phyloP scores from a whole-genome alignment of 1,140 invertebrate genomes.

The Ceratina calcarata region DNA sequence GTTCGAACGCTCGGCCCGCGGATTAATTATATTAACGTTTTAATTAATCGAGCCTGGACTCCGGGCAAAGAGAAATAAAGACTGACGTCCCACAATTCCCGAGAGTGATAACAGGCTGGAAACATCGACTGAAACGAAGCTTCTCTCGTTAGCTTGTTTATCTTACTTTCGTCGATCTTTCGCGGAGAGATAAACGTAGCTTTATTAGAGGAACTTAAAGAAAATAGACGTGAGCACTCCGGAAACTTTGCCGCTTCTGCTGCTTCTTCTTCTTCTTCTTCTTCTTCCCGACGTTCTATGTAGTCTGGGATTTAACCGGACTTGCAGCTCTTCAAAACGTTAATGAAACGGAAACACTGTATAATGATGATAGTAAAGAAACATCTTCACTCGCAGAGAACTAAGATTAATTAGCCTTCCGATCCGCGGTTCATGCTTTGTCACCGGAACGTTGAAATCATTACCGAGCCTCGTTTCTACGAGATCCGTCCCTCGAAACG shows the following conservation, averaged over 20 bases:
- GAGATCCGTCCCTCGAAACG: too few relatives aligned
- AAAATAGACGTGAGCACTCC: constrained; percentile 30
- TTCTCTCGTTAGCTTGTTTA: constrained; percentile 44
- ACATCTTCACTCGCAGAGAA: not conserved
- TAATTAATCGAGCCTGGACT: constrained; percentile 26
- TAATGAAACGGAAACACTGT: constrained; percentile 23
- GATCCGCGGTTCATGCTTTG: not conserved
- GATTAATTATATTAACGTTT: constrained; percentile 48
- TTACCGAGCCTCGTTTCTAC: not conserved
- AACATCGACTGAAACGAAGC: constrained; percentile 5
- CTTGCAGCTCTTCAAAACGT: not conserved
- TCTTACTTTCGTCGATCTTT: constrained; percentile 40
- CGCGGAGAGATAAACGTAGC: constrained; percentile 29
- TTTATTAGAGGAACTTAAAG: constrained; percentile 34
- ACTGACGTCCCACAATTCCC: not conserved
- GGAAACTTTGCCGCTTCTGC: not conserved
- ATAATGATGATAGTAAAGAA: not conserved
- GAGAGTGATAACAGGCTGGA: not conserved
- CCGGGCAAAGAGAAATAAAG: not conserved
- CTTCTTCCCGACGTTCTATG: not conserved
- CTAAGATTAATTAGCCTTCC: not conserved
- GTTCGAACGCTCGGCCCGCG: not conserved
- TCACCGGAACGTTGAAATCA: not conserved
- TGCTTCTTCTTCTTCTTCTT: constrained; percentile 5
- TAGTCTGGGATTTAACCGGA: not conserved